Evolutionary conservation across 2,113 vertebrate species (phyloP).

Genomic region (Sigmodon hispidus): DNA sequence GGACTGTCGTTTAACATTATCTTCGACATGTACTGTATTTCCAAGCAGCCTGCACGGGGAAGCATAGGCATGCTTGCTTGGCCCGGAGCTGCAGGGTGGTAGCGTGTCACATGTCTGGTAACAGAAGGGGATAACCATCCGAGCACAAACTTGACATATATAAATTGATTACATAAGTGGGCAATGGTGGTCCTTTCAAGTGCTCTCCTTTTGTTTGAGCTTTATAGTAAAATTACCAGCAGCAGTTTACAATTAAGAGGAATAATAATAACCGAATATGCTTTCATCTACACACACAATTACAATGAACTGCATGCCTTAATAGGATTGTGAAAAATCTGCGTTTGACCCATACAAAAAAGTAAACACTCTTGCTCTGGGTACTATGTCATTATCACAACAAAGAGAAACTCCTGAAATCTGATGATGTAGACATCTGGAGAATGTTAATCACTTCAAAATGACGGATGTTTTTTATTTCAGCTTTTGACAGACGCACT

Average conservation of each 20-base stretch:
- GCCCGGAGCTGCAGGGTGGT: slow-evolving; percentile 84
- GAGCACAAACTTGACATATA: slow-evolving; percentile 85
- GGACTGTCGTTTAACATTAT: slow-evolving; percentile 84
- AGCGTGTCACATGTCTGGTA: slow-evolving; percentile 83
- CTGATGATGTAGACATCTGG: slow-evolving; percentile 93
- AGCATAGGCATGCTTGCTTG: neutral
- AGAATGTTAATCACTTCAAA: slow-evolving; percentile 93
- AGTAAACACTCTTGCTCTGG: slow-evolving; percentile 93
- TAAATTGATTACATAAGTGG: slow-evolving; percentile 89
- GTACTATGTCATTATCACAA: slow-evolving; percentile 95
- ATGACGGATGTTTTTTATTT: slow-evolving; percentile 95
- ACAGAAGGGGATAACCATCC: slow-evolving; percentile 86
- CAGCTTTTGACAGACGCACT: slow-evolving; percentile 90
- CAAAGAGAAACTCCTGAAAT: slow-evolving; percentile 94
- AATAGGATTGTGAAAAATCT: slow-evolving; percentile 92
- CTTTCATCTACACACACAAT: slow-evolving; percentile 93
- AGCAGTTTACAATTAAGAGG: slow-evolving; percentile 93
- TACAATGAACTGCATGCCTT: slow-evolving; percentile 88
- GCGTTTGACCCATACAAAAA: slow-evolving; percentile 91
- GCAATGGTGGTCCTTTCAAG: slow-evolving; percentile 90
- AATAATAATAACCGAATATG: slow-evolving; percentile 90
- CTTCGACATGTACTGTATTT: slow-evolving; percentile 77
- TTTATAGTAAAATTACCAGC: slow-evolving; percentile 90
- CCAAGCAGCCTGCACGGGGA: slow-evolving; percentile 63
- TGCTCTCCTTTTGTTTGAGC: slow-evolving; percentile 85